A percentile compares a stretch with the other conserved stretches of the same genome.
Conservation (phyloP, 2,113 vertebrate species). For the Podocnemis expansa region DNA sequence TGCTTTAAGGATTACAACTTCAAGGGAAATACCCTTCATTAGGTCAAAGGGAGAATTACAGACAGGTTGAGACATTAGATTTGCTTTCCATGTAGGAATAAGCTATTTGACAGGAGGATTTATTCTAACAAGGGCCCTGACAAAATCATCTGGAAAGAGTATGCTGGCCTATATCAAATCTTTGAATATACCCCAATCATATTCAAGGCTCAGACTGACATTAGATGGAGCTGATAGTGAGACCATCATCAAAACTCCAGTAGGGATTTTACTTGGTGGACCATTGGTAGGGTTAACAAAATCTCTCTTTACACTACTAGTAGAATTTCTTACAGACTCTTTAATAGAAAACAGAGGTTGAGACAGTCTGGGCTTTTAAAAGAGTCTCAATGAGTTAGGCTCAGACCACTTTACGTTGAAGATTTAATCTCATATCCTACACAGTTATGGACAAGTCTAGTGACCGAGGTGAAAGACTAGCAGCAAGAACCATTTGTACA, state of each 20-base stretch:
- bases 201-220: background rate
- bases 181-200: background rate
- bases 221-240: background rate
- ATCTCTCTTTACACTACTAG: background rate
- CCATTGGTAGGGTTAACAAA: background rate
- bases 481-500: background rate
- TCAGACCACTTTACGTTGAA: background rate
- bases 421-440: background rate
- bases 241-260: background rate
- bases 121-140: constrained; percentile 8
- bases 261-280: background rate
- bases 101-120: background rate
- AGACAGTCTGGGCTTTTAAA: background rate
- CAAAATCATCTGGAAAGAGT: constrained; percentile 3
- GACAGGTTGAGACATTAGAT: background rate
- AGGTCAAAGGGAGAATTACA: background rate
- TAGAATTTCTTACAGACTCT: background rate
- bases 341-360: background rate
- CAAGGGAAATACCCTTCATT: background rate
- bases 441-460: background rate
- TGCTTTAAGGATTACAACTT: background rate
- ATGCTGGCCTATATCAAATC: background rate
- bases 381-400: background rate
- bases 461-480: background rate
- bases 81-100: background rate